These are phyloP conservation scores for Scopus umbretta DNA, from an alignment of 2,113 vertebrate species.

Conservation along the genomic window DNA sequence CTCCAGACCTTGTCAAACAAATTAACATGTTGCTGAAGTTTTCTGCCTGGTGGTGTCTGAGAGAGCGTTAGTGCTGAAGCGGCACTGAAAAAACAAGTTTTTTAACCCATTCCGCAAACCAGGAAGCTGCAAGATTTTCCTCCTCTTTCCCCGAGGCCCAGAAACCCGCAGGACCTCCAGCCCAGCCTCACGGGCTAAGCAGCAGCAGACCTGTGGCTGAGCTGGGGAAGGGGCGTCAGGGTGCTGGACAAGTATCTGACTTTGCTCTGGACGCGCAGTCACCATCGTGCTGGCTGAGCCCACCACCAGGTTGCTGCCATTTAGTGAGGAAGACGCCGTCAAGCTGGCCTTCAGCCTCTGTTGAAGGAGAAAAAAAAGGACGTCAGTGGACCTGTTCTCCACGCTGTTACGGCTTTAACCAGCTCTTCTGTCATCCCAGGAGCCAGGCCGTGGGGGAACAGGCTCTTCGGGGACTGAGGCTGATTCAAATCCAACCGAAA, in stretches of 20 bases:
- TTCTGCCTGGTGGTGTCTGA: background rate
- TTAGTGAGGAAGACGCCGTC: slow-evolving; percentile 81
- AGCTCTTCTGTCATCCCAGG: background rate
- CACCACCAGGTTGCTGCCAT: slow-evolving; percentile 73
- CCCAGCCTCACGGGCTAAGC: background rate
- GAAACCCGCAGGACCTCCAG: background rate
- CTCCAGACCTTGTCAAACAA: background rate
- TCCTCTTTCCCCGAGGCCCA: background rate
- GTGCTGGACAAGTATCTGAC: slow-evolving; percentile 88
- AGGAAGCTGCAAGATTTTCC: background rate
- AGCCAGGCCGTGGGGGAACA: rapidly evolving
- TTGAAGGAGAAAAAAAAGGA: background rate
- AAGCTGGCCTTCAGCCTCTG: slow-evolving; percentile 94
- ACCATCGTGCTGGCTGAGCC: slow-evolving; percentile 90
- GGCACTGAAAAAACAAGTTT: background rate
- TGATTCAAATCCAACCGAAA: background rate
- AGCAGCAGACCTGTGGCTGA: slow-evolving; percentile 86
- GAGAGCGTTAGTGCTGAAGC: background rate
- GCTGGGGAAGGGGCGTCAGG: slow-evolving; percentile 93
- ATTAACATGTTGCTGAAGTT: background rate
- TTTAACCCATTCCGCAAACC: background rate
- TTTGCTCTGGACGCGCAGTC: slow-evolving; percentile 88
- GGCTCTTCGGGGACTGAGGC: background rate
- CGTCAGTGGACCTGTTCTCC: rapidly evolving
- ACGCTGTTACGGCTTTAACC: background rate